A percentile compares a stretch with the other conserved stretches of the same genome.
Evolutionary conservation across 2,888 invertebrate genomes (phyloP).

Genomic region (Pemphredon lugubris): DNA sequence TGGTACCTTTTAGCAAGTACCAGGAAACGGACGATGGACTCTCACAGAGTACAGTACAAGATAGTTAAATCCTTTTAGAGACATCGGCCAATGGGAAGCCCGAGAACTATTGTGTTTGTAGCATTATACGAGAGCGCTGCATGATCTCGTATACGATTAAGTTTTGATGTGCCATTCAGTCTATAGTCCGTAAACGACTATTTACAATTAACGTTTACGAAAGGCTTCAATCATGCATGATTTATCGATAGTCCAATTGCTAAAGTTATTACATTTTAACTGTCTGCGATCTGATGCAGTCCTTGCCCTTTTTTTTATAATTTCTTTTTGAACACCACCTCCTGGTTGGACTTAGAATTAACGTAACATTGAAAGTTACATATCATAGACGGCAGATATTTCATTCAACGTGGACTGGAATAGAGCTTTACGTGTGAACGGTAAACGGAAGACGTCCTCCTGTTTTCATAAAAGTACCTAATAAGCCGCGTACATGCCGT

Average conservation of each 20-base stretch:
- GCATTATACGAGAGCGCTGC: constrained; percentile 42
- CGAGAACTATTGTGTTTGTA: constrained; percentile 49
- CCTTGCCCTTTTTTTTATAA: too few relatives aligned
- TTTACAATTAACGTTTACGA: constrained; percentile 43
- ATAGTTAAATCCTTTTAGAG: constrained; percentile 41
- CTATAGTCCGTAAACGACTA: constrained; percentile 35
- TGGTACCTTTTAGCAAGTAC: constrained; percentile 40
- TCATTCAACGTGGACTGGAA: too few relatives aligned
- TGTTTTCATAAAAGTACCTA: too few relatives aligned
- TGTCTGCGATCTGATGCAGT: constrained; percentile 36
- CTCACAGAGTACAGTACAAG: constrained; percentile 46
- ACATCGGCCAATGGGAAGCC: constrained; percentile 23
- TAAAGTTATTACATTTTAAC: constrained; percentile 30
- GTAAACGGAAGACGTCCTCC: too few relatives aligned
- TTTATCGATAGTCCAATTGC: constrained; percentile 52
- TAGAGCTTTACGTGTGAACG: too few relatives aligned
- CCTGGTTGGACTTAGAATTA: too few relatives aligned
- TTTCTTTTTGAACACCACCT: too few relatives aligned
- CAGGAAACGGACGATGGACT: constrained; percentile 41
- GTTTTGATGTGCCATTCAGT: constrained; percentile 46
- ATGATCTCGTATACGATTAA: constrained; percentile 42
- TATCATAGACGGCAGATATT: too few relatives aligned
- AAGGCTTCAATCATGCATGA: constrained; percentile 34
- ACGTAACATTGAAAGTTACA: too few relatives aligned
- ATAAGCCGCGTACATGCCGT: too few relatives aligned